Conservation (phyloP, 92 coral and sea anemone genomes). For the Meandrina meandrites region DNA sequence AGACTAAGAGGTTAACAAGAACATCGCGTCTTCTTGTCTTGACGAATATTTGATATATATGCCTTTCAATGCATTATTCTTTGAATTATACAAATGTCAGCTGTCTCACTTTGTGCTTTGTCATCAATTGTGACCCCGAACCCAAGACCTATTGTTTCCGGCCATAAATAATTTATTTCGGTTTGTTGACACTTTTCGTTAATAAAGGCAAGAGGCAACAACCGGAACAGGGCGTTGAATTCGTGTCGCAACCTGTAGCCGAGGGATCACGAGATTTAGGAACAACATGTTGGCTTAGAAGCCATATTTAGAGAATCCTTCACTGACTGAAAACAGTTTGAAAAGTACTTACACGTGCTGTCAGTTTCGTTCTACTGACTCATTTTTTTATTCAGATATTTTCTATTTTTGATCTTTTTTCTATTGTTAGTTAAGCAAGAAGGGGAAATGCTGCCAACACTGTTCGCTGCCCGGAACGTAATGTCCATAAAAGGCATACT, state of each 20-base stretch:
- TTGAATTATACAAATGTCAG: no score
- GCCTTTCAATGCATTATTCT: no score
- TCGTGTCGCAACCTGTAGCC: conserved; percentile 29
- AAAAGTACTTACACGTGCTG: neutral
- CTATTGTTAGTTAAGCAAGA: neutral
- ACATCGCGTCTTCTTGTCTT: no score
- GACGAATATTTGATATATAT: no score
- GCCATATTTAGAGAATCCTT: conserved; percentile 12
- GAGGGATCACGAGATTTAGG: conserved; percentile 10
- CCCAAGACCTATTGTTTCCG: neutral
- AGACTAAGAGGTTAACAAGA: no score
- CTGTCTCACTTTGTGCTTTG: no score
- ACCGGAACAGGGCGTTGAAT: conserved; percentile 10
- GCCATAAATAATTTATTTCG: neutral
- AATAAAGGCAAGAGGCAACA: neutral
- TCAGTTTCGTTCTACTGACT: neutral
- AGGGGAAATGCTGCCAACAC: neutral
- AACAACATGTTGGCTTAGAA: neutral
- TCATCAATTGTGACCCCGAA: neutral
- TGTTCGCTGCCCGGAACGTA: no score
- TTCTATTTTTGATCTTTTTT: no score
- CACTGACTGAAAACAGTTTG: neutral
- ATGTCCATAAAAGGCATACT: conserved; percentile 14
- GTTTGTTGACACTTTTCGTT: neutral
- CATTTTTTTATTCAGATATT: neutral